Evolutionary conservation across 2,888 invertebrate genomes (phyloP), one percentile per base, ranked within the genome.

Genomic region (Acholoe squamosa): DNA sequence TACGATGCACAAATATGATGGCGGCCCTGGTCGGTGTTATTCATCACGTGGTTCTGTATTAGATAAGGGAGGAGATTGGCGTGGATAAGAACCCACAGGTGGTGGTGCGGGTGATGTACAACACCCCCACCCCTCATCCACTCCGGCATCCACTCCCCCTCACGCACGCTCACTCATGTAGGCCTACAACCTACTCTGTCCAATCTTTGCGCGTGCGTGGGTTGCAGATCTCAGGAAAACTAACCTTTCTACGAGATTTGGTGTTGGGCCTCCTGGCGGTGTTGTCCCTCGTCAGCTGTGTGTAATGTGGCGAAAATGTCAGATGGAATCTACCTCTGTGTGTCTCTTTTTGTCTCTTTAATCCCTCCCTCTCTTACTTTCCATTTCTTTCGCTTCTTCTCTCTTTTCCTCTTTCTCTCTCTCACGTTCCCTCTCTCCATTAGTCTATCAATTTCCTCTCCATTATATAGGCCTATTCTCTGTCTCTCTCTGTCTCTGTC

Each of bases 1-100:
- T 43, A 43, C 19, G 80, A 80, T 43, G 80, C 80, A 43, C 80
- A 80, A 43, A 80, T 80, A 80, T 80, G 80, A 34, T 43, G 22
- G 43, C 80, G 80, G 7, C 61, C 22, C 61, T 7, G 5, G 61
- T 3, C 61, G 22, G 61, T 61, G 71, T 71, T 71, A 71, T 71
- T 71, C 71, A 71, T 25, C 71, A 28, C 14, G 28, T 5, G 14
- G 28, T n/a, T 3, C 71, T 71, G 25, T 25, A 71, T 71, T 71
- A 71, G 71, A 71, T 71, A 71, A 71, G 71, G 71, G 28, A 0
- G 71, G 71, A 25, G 71, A 71, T 28, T 71, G 71, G 71, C 71
- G 31, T 14, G n/a, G 71, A 71, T 71, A 71, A 25, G 71, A 28
- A 28, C 31, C 71, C 25, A 71, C 71, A 71, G 71, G 71, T 71